Evolutionary conservation across 1,140 invertebrate genomes (phyloP), one percentile per base, ranked within the genome.

Genomic region (Brachionus angularis): DNA sequence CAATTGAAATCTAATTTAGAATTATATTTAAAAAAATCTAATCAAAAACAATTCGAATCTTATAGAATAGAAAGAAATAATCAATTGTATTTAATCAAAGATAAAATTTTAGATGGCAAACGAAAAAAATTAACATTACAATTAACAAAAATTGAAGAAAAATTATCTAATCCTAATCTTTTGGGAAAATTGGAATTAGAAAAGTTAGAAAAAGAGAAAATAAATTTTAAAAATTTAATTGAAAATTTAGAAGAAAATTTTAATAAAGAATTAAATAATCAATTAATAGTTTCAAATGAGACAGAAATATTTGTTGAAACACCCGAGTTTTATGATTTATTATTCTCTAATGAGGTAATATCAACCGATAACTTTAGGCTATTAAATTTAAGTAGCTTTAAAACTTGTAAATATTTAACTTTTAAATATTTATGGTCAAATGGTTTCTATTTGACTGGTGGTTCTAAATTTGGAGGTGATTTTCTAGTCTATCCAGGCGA

Each of bases 391-490:
- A 39, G 23, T 23, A 39, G 18, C 12, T 29, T 58, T 27, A 18
- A 18, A 1, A 39, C 34, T 18, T 58, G 53, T 58, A 58, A 58
- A 58, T 58, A 58, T 39, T 39, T 18, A 18, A 8, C 53, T 18
- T 58, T 58, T 36, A 58, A 58, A 12, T 25, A 62, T 23, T 39
- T 62, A 3, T 62, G 46, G 5, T 29, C 36, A 0, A 44, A 62
- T 44, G 39, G 39, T 29, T 62, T 44, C 16, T 62, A 46, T 27
- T 44, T 62, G 21, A 44, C 58, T 12, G 12, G 39, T 62, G 58
- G 58, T 27, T 23, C 39, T 7, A 62, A 62, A 62, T 62, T 62
- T 16, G 58, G 58, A 16, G 58, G 58, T 7, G 58, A 62, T 62
- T 62, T 44, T 42, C 25, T 62, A 1, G 39, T 62, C 29, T 62